Percentiles rank a stretch among this genome's conserved stretches.
These are phyloP conservation scores for Drosophila mimica DNA, from an alignment of 2,888 invertebrate genomes.

Conservation along the genomic window DNA sequence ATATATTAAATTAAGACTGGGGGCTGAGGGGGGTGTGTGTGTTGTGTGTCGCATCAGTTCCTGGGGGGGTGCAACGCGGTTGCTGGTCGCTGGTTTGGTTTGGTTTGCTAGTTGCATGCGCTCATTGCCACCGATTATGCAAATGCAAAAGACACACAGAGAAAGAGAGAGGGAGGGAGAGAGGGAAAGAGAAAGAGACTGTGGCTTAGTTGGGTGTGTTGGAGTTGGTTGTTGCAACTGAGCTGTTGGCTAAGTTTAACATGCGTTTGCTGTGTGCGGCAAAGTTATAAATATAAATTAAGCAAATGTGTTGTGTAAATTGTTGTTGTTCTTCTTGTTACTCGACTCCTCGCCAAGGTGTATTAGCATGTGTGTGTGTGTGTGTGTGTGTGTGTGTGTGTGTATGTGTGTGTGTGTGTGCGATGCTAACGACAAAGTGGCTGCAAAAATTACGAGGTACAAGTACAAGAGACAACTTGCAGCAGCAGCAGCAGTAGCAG, in stretches of 20 bases:
- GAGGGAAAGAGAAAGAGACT: background rate
- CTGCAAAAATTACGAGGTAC: slow-evolving; percentile 71
- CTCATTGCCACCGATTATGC: slow-evolving; percentile 71
- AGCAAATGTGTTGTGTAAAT: slow-evolving; percentile 79
- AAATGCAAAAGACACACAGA: slow-evolving; percentile 56
- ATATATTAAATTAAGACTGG: background rate
- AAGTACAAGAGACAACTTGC: slow-evolving; percentile 44
- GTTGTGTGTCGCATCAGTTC: slow-evolving; percentile 24
- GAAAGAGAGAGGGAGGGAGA: too few relatives aligned
- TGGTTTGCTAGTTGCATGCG: slow-evolving; percentile 49
- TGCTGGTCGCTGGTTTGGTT: slow-evolving; percentile 14
- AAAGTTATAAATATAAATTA: slow-evolving; percentile 81
- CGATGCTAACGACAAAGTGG: slow-evolving; percentile 56
- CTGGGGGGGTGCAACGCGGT: slow-evolving; percentile 3
- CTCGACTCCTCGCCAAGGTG: slow-evolving; percentile 40
- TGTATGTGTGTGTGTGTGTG: slow-evolving; percentile 26
- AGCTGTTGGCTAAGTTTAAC: slow-evolving; percentile 40
- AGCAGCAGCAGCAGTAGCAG: slow-evolving; percentile 31
- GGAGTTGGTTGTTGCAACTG: slow-evolving; percentile 12
- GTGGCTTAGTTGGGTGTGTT: slow-evolving; percentile 8
- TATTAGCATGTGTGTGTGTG: slow-evolving; percentile 16
- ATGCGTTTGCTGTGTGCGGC: slow-evolving; percentile 39
- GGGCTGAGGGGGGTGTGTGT: background rate
- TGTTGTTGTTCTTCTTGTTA: slow-evolving; percentile 63
- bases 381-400: slow-evolving; percentile 26